Conservation (phyloP, 2,797 vertebrate species). For the Acomys russatus region DNA sequence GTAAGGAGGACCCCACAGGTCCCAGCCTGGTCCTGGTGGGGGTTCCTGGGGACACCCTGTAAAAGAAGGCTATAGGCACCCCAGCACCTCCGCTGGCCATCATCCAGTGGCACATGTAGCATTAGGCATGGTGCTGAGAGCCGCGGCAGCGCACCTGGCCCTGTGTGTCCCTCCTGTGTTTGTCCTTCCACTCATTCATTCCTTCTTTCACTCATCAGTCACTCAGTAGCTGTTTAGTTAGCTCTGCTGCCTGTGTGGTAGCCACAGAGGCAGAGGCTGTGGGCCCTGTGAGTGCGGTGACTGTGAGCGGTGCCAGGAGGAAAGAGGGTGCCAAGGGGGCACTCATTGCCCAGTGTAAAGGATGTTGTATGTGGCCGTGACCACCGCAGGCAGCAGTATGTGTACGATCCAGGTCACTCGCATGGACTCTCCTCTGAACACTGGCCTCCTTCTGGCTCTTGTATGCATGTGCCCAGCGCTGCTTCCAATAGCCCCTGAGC, state of each 20-base stretch:
- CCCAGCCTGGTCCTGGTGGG: background rate
- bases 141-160: background rate
- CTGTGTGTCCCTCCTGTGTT: background rate
- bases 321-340: background rate
- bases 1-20: background rate
- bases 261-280: background rate
- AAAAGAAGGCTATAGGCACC: background rate
- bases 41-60: background rate
- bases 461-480: background rate
- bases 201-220: background rate
- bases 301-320: background rate
- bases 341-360: no score
- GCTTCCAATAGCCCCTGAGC: background rate
- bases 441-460: background rate
- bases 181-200: background rate
- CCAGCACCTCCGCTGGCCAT: background rate
- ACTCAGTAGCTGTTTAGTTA: background rate
- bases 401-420: fast-evolving
- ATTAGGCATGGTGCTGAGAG: background rate
- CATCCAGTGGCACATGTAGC: background rate
- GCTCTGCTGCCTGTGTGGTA: background rate
- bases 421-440: background rate
- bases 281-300: background rate
- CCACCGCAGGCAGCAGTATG: fast-evolving
- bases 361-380: fast-evolving